A percentile compares a stretch with the other conserved stretches of the same genome.
Conservation (phyloP, 1,140 invertebrate genomes). For the Trichonephila inaurata region DNA sequence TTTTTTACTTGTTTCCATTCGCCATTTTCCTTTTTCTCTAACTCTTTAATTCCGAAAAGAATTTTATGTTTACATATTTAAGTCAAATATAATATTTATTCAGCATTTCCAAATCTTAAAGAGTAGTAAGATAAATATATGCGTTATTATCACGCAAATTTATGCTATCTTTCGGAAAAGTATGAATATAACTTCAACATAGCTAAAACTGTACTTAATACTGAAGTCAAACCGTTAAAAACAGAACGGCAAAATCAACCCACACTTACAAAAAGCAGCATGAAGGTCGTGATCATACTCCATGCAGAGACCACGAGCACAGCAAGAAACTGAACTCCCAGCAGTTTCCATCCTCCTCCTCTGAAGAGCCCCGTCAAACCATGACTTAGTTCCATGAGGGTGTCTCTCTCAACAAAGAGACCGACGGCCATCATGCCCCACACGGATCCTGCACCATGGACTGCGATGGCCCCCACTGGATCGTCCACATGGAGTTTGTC, state of each 20-base stretch:
- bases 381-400: constrained; percentile 88
- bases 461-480: constrained; percentile 93
- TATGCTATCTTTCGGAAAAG: too few relatives aligned
- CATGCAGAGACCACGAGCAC: constrained; percentile 78
- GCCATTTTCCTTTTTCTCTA: too few relatives aligned
- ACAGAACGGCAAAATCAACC: background rate
- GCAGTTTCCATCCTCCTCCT: constrained; percentile 81
- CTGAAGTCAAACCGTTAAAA: too few relatives aligned
- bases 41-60: too few relatives aligned
- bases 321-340: constrained; percentile 79
- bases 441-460: constrained; percentile 86
- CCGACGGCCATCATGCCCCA: constrained; percentile 91
- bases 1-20: too few relatives aligned
- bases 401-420: constrained; percentile 92
- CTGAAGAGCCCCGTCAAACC: constrained; percentile 90
- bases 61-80: too few relatives aligned
- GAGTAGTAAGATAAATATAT: too few relatives aligned
- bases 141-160: too few relatives aligned
- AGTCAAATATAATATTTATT: too few relatives aligned
- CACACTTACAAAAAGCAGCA: constrained; percentile 76
- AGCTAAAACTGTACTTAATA: background rate
- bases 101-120: too few relatives aligned
- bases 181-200: background rate
- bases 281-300: constrained; percentile 76
- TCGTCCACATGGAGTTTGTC: constrained; percentile 91